Evolutionary conservation across 2,113 vertebrate genomes (phyloP).

Genomic region (Serilophus lunatus): DNA sequence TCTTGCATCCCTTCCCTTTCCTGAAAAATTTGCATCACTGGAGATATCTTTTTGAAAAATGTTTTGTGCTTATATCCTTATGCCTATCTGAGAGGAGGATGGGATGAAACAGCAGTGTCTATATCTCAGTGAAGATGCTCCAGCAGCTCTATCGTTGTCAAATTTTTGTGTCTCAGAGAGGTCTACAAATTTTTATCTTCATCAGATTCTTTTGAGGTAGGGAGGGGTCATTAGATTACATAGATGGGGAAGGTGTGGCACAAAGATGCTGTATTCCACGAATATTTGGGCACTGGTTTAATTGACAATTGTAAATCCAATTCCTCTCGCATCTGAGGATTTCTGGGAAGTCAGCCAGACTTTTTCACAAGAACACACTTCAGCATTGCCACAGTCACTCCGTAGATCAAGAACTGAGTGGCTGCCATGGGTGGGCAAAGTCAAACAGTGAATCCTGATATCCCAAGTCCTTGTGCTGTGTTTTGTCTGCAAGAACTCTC

Average conservation of each 20-base stretch:
- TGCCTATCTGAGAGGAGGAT: background rate
- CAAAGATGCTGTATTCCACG: background rate
- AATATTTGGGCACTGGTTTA: background rate
- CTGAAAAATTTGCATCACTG: background rate
- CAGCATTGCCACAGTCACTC: accelerated
- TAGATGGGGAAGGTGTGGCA: background rate
- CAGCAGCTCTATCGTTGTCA: background rate
- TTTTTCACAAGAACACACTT: background rate
- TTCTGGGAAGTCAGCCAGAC: constrained; percentile 1
- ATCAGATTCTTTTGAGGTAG: background rate
- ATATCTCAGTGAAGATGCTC: background rate
- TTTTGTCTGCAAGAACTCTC: background rate
- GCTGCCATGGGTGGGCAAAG: background rate
- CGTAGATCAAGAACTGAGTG: background rate
- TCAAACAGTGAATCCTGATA: background rate
- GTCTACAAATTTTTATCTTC: background rate
- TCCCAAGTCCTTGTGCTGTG: background rate
- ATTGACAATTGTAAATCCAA: background rate
- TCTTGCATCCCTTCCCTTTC: background rate
- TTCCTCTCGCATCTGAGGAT: background rate
- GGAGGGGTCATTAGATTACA: background rate
- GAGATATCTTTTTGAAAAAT: background rate
- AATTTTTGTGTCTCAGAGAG: background rate
- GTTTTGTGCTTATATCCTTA: background rate
- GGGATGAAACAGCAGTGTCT: background rate